A percentile compares a stretch with the other conserved stretches of the same genome.
These are phyloP conservation scores for Isotomurus palustris DNA, from an alignment of 2,888 invertebrate species.

Conservation along the genomic window DNA sequence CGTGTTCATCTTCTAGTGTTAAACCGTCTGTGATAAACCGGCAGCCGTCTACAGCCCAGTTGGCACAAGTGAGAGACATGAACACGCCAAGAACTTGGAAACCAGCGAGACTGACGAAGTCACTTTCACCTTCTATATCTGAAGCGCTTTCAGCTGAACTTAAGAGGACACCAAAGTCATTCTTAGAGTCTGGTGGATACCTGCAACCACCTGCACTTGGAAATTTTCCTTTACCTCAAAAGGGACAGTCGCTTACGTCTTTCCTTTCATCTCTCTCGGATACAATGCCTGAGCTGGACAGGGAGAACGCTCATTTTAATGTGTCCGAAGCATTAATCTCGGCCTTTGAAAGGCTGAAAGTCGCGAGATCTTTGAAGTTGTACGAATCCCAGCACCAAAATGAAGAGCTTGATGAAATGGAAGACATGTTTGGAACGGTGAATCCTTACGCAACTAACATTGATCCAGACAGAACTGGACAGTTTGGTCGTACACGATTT, in stretches of 20 bases:
- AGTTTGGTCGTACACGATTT: not conserved
- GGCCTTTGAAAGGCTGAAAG: constrained; percentile 66
- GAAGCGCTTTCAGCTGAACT: constrained; percentile 16
- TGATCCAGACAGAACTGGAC: not conserved
- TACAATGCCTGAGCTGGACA: constrained; percentile 69
- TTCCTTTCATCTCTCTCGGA: constrained; percentile 69
- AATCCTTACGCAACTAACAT: not conserved
- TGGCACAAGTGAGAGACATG: not conserved
- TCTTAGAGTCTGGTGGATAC: constrained; percentile 44
- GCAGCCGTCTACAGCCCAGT: too few relatives aligned
- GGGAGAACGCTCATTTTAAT: constrained; percentile 81
- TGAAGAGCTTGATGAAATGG: constrained; percentile 37
- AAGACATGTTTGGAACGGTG: constrained; percentile 42
- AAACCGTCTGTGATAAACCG: not conserved
- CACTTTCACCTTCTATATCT: not conserved
- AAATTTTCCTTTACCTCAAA: constrained; percentile 59
- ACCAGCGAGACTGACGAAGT: not conserved
- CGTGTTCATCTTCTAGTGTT: not conserved
- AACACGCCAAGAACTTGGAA: not conserved
- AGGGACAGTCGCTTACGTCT: constrained; percentile 67
- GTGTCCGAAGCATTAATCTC: constrained; percentile 78
- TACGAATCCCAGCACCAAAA: constrained; percentile 49
- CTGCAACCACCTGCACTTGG: constrained; percentile 60
- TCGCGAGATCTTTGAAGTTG: too few relatives aligned
- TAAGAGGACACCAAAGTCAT: constrained; percentile 35